Evolutionary conservation across 2,113 vertebrate species (phyloP).

Genomic region (Beaufortia kweichowensis): DNA sequence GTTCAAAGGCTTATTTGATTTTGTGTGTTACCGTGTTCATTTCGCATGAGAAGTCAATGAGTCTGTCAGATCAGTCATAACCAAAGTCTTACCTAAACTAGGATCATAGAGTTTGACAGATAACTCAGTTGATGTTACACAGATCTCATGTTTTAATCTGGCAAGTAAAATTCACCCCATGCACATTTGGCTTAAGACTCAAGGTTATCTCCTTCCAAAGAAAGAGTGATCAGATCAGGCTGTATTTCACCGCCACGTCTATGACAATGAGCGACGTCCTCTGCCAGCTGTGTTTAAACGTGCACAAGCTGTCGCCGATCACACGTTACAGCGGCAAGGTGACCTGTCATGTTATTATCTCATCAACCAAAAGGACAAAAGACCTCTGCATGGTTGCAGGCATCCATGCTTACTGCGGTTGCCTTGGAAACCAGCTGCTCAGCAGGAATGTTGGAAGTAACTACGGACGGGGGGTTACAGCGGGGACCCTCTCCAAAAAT

Average conservation of each 20-base stretch:
- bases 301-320: conserved; percentile 35
- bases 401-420: conserved; percentile 49
- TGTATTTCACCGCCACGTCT: conserved; percentile 33
- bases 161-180: no score
- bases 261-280: conserved; percentile 35
- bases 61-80: no score
- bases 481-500: conserved; percentile 33
- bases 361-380: conserved; percentile 44
- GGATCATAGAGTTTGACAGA: no score
- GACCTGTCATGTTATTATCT: conserved; percentile 51
- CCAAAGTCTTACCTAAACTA: no score
- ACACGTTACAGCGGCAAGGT: conserved; percentile 51
- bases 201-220: conserved; percentile 47
- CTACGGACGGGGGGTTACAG: not conserved
- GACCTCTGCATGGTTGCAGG: conserved; percentile 24
- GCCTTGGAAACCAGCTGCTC: conserved; percentile 56
- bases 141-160: no score
- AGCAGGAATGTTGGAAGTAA: conserved; percentile 47
- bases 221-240: not conserved
- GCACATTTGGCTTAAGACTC: conserved; percentile 12
- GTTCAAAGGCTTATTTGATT: no score
- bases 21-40: no score
- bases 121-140: no score
- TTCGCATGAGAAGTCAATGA: no score
- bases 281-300: conserved; percentile 30